These are phyloP conservation scores for Bradypodion ventrale DNA, from an alignment of 2,797 vertebrate genomes.

Conservation along the genomic window DNA sequence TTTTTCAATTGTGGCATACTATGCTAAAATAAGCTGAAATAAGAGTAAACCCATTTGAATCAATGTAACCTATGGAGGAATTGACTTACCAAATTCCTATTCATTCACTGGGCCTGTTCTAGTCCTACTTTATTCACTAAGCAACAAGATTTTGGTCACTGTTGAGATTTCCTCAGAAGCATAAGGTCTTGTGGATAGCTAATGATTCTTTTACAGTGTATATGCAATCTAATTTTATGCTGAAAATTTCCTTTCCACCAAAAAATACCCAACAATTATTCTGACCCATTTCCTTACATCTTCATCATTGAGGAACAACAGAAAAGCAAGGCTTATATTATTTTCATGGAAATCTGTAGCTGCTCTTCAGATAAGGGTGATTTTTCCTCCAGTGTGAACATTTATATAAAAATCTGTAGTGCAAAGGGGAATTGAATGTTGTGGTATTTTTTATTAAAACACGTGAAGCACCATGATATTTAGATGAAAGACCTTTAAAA, in stretches of 20 bases:
- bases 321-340: slow-evolving; percentile 29
- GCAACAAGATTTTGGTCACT: neutral
- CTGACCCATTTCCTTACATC: slow-evolving; percentile 49
- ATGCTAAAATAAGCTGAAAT: too few species aligned
- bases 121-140: too few species aligned
- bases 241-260: slow-evolving; percentile 56
- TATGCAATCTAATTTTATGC: slow-evolving; percentile 65
- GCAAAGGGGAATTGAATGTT: slow-evolving; percentile 5
- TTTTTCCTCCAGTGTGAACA: slow-evolving; percentile 14
- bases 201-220: slow-evolving; percentile 58
- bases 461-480: slow-evolving; percentile 16
- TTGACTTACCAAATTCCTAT: too few species aligned
- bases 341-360: slow-evolving; percentile 45
- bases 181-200: slow-evolving; percentile 59
- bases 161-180: slow-evolving; percentile 53
- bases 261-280: slow-evolving; percentile 53
- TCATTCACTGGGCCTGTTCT: too few species aligned
- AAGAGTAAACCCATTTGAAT: too few species aligned
- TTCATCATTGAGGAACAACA: slow-evolving; percentile 43
- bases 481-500: neutral
- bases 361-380: slow-evolving; percentile 24
- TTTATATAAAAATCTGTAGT: slow-evolving; percentile 26
- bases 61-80: too few species aligned
- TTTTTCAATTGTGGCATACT: too few species aligned
- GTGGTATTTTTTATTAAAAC: neutral